Evolutionary conservation across 2,113 vertebrate species (phyloP).

Genomic region (Peucedramus taeniatus): DNA sequence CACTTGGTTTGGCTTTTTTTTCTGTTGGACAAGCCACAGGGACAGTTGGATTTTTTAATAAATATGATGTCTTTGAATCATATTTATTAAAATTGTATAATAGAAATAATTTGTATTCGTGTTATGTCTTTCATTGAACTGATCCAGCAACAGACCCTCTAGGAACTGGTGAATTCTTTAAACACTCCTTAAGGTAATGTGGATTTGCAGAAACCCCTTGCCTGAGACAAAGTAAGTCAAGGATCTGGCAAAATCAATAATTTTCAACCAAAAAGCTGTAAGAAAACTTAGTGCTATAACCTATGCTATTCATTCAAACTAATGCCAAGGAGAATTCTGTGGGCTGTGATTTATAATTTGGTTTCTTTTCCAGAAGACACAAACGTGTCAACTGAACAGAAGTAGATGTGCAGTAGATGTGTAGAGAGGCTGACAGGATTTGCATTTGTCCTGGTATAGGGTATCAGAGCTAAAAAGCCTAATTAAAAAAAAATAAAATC

Average conservation of each 20-base stretch:
- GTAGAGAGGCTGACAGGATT: neutral
- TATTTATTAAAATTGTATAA: conserved; percentile 43
- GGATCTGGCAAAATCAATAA: neutral
- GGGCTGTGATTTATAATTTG: neutral
- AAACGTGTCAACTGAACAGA: neutral
- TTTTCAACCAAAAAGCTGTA: neutral
- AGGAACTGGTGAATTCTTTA: neutral
- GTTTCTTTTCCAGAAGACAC: neutral
- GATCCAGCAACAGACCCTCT: neutral
- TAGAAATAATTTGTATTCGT: conserved; percentile 33
- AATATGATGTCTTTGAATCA: neutral
- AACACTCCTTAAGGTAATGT: neutral
- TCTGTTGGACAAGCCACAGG: neutral
- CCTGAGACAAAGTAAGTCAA: neutral
- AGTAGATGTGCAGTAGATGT: neutral
- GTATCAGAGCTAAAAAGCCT: neutral
- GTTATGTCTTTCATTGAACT: neutral
- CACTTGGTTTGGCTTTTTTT: neutral
- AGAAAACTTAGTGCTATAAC: neutral
- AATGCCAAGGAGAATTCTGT: neutral
- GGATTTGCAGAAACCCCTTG: neutral
- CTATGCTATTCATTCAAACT: neutral
- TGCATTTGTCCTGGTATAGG: neutral
- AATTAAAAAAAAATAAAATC: neutral
- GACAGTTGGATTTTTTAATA: too few relatives aligned